These are phyloP conservation scores for Luidia sarsii DNA, from an alignment of 53 echinoderm and acorn worm genomes.

Conservation along the genomic window DNA sequence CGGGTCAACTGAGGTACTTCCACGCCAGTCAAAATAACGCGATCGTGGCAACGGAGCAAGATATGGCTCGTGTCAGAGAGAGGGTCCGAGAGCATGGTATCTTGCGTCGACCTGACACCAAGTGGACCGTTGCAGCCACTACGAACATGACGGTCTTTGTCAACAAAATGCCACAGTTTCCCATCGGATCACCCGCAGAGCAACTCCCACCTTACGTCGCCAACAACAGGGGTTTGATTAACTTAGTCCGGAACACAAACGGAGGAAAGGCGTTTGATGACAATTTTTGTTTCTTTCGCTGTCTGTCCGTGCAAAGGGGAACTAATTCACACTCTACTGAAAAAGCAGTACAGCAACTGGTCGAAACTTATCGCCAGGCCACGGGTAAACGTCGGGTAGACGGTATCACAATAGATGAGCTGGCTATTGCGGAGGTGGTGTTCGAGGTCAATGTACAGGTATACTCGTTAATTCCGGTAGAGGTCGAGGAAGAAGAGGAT, in stretches of 20 bases:
- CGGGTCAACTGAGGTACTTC: neutral
- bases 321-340: too few species aligned
- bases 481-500: neutral
- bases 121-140: constrained; percentile 44
- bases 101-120: constrained; percentile 6
- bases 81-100: neutral
- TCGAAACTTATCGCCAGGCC: neutral
- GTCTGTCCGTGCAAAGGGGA: too few species aligned
- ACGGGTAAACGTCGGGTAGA: neutral
- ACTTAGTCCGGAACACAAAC: too few species aligned
- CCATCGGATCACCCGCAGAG: constrained; percentile 43
- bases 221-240: constrained; percentile 18
- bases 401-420: constrained; percentile 2
- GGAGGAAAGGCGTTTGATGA: too few species aligned
- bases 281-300: too few species aligned
- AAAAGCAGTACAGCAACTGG: neutral
- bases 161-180: constrained; percentile 34
- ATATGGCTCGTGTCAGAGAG: neutral
- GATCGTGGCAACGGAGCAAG: neutral
- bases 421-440: neutral
- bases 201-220: constrained; percentile 3
- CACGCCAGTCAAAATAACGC: constrained; percentile 19
- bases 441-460: constrained; percentile 6
- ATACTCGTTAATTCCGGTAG: neutral
- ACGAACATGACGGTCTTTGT: constrained; percentile 50